Conservation (phyloP, 2,113 vertebrate genomes). For the Chionodraco myersi region DNA sequence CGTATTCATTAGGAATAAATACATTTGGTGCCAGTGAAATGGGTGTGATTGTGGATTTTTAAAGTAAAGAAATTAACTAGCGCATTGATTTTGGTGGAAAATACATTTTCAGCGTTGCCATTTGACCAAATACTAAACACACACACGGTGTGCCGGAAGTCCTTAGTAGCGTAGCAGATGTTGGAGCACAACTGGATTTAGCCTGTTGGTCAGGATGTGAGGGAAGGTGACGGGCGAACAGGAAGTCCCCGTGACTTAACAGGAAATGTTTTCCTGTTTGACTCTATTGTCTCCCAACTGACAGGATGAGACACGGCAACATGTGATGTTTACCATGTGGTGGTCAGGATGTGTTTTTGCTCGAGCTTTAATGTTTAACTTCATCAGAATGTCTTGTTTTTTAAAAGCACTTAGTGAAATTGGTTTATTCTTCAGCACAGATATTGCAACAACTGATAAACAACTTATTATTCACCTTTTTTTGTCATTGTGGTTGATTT, state of each 20-base stretch:
- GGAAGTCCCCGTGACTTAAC: slow-evolving; percentile 26
- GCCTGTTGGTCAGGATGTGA: slow-evolving; percentile 48
- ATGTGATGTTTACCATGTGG: slow-evolving; percentile 11
- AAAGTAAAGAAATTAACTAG: neutral
- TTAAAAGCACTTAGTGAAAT: neutral
- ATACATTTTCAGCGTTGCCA: neutral
- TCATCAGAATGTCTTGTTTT: neutral
- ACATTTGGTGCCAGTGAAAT: neutral
- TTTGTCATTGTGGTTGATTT: neutral
- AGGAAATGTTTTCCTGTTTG: slow-evolving; percentile 43
- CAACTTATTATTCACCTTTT: neutral
- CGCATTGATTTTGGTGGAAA: neutral
- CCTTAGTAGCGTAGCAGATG: slow-evolving; percentile 24
- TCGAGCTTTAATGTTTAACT: neutral
- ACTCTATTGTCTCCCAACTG: slow-evolving; percentile 31
- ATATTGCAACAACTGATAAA: neutral
- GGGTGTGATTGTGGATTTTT: too few species aligned
- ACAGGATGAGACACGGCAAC: slow-evolving; percentile 10
- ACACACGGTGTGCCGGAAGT: neutral
- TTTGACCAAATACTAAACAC: neutral
- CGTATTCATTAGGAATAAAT: neutral
- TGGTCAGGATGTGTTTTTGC: neutral
- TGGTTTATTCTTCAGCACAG: neutral
- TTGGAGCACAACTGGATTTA: neutral
- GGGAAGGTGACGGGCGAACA: slow-evolving; percentile 43